Evolutionary conservation across 2,888 invertebrate species (phyloP).

Genomic region (Polyommatus icarus): DNA sequence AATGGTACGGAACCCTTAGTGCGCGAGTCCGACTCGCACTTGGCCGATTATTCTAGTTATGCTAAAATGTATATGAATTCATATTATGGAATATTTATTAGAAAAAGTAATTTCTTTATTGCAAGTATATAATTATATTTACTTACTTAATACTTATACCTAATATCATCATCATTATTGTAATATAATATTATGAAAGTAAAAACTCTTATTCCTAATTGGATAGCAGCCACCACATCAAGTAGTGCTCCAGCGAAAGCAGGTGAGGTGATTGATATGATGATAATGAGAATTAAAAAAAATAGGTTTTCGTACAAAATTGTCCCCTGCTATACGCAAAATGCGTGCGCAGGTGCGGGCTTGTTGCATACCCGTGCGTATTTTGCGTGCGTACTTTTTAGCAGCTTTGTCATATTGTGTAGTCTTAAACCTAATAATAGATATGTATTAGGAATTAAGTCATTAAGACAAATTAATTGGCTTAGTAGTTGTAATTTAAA

Average conservation of each 20-base stretch:
- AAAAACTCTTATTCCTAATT: conserved; percentile 49
- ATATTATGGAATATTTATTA: too few relatives aligned
- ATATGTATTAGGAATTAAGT: neutral
- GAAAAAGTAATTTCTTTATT: neutral
- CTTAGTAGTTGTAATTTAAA: neutral
- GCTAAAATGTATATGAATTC: neutral
- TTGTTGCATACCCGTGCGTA: neutral
- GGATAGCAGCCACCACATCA: conserved; percentile 69
- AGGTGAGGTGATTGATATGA: conserved; percentile 73
- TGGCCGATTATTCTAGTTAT: too few relatives aligned
- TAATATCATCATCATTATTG: too few relatives aligned
- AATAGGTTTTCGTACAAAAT: neutral
- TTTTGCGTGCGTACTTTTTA: neutral
- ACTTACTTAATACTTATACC: too few relatives aligned
- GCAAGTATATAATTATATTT: conserved; percentile 43
- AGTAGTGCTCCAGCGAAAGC: conserved; percentile 70
- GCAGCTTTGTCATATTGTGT: neutral
- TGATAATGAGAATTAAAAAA: neutral
- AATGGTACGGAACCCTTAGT: too few relatives aligned
- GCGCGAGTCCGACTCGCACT: too few relatives aligned
- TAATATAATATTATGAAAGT: neutral
- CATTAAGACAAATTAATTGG: neutral
- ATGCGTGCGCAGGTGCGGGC: neutral
- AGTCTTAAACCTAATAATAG: too few relatives aligned
- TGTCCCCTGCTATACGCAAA: neutral